Evolutionary conservation across 2,113 vertebrate genomes (phyloP).

Genomic region (Nothocercus nigrocapillus): DNA sequence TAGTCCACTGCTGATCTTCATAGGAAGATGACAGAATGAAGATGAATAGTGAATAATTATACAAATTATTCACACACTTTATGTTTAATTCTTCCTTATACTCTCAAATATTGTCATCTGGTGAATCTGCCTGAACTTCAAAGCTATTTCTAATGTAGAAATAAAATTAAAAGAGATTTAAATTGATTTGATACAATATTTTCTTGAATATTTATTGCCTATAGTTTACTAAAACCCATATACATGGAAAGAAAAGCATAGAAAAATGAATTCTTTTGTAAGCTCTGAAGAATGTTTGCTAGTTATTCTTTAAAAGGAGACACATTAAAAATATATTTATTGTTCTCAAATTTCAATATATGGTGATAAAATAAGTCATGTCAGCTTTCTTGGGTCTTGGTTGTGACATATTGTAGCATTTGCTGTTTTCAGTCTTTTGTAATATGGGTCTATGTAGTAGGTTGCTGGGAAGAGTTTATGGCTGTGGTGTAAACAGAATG

Average conservation of each 20-base stretch:
- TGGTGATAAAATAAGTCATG: not conserved
- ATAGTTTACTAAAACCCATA: not conserved
- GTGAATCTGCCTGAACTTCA: not conserved
- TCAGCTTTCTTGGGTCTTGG: not conserved
- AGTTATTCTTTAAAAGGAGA: not conserved
- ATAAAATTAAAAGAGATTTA: not conserved
- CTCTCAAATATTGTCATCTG: not conserved
- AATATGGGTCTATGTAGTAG: not conserved
- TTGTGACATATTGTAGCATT: not conserved
- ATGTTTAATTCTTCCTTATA: not conserved
- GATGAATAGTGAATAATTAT: not conserved
- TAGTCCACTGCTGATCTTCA: not conserved
- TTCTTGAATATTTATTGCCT: not conserved
- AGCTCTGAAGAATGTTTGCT: not conserved
- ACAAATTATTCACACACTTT: not conserved
- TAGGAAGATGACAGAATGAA: rapidly evolving
- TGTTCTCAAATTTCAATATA: not conserved
- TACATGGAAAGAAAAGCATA: not conserved
- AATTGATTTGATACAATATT: not conserved
- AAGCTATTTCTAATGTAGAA: not conserved
- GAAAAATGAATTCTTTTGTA: not conserved
- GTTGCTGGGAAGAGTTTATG: not conserved
- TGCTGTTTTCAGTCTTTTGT: not conserved
- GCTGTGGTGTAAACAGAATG: not conserved
- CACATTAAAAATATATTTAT: not conserved